A percentile compares a stretch with the other conserved stretches of the same genome.
Evolutionary conservation across 2,888 invertebrate species (phyloP).

Genomic region (Ametastegia equiseti): DNA sequence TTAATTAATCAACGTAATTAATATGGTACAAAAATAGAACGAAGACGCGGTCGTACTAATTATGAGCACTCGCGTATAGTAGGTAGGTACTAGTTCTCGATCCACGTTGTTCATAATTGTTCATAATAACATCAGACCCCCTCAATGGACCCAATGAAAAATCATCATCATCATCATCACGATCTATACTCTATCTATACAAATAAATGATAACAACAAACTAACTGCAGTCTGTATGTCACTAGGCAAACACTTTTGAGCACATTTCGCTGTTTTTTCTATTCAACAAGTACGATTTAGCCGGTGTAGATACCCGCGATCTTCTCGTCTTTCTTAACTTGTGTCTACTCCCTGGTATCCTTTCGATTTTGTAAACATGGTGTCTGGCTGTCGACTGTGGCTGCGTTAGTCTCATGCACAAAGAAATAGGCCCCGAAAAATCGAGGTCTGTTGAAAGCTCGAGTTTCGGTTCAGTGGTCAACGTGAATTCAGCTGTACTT

Average conservation of each 20-base stretch:
- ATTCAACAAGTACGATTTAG: constrained; percentile 86
- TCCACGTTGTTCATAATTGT: constrained; percentile 16
- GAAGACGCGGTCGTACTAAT: constrained; percentile 50
- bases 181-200: neutral
- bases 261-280: constrained; percentile 90
- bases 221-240: constrained; percentile 12
- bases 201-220: constrained; percentile 20
- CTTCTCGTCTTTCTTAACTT: constrained; percentile 79
- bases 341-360: constrained; percentile 82
- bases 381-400: constrained; percentile 82
- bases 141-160: neutral
- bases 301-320: constrained; percentile 79
- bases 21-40: constrained; percentile 64
- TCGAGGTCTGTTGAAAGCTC: constrained; percentile 86
- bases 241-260: constrained; percentile 70
- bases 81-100: constrained; percentile 14
- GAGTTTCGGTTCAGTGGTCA: constrained; percentile 83
- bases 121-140: neutral
- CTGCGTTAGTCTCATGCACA: constrained; percentile 87
- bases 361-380: constrained; percentile 82
- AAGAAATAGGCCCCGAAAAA: constrained; percentile 85
- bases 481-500: constrained; percentile 82
- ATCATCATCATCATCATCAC: neutral
- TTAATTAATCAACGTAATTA: constrained; percentile 51
- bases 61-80: constrained; percentile 16